phyloP scores from a whole-genome alignment of 2,888 invertebrate genomes.

The Allygus modestus region DNA sequence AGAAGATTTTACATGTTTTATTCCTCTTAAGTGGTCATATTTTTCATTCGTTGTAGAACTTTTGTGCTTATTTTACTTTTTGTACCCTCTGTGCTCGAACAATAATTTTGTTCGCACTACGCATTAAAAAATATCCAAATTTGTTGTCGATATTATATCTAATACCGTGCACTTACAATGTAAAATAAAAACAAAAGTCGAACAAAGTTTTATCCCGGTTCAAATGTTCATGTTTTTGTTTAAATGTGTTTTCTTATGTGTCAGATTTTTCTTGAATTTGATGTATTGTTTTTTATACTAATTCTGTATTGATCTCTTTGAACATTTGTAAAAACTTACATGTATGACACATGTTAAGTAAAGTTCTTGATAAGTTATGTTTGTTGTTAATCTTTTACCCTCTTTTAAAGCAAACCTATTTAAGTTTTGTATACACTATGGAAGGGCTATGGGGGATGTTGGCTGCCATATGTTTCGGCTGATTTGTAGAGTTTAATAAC shows the following conservation, averaged over 20 bases:
- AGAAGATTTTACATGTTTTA: background rate
- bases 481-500: too few relatives aligned
- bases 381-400: background rate
- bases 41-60: background rate
- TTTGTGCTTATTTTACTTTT: constrained; percentile 2
- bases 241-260: constrained; percentile 16
- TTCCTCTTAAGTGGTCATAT: constrained; percentile 5
- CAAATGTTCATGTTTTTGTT: background rate
- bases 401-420: too few relatives aligned
- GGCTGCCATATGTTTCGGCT: too few relatives aligned
- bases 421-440: too few relatives aligned
- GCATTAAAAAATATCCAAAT: constrained; percentile 4
- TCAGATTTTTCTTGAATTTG: constrained; percentile 14
- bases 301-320: constrained; percentile 42
- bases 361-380: constrained; percentile 21
- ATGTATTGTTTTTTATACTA: constrained; percentile 45
- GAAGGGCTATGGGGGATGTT: too few relatives aligned
- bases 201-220: background rate
- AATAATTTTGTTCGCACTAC: constrained; percentile 5
- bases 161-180: constrained; percentile 22
- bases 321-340: constrained; percentile 40
- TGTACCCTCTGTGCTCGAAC: constrained; percentile 4
- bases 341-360: constrained; percentile 28
- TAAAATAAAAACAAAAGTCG: constrained; percentile 2
- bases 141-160: background rate